phyloP scores from a whole-genome alignment of 2,888 invertebrate genomes.

The Pandemis cinnamomeana region DNA sequence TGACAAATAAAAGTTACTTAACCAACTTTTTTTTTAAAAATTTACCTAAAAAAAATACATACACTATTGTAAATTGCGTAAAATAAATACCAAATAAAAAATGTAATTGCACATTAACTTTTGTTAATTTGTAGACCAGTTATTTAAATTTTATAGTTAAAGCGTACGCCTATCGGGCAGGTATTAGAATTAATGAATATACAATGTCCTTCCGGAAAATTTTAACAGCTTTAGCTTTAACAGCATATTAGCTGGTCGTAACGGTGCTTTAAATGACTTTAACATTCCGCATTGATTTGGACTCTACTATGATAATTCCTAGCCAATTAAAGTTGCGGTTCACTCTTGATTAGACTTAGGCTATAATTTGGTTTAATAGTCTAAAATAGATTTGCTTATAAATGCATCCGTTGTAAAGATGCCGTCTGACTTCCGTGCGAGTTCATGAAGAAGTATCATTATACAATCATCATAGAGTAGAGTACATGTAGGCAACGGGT shows the following conservation, averaged over 20 bases:
- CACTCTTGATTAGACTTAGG: conserved; percentile 22
- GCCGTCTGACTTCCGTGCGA: not conserved
- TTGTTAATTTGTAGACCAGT: conserved; percentile 46
- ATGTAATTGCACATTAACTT: conserved; percentile 41
- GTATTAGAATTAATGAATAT: conserved; percentile 57
- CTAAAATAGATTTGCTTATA: conserved; percentile 15
- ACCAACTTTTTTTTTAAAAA: not conserved
- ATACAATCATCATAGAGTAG: not conserved
- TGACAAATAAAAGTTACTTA: not conserved
- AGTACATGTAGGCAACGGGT: not conserved
- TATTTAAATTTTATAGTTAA: conserved; percentile 55
- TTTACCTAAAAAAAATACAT: not conserved
- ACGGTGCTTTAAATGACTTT: conserved; percentile 30
- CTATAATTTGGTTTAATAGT: conserved; percentile 30
- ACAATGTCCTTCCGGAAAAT: conserved; percentile 61
- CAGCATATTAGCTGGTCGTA: conserved; percentile 12
- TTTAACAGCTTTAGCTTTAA: conserved; percentile 45
- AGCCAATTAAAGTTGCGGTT: conserved; percentile 31
- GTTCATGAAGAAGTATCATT: not conserved
- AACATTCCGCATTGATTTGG: conserved; percentile 24
- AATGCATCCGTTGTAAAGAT: conserved; percentile 7
- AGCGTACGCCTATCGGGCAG: conserved; percentile 49
- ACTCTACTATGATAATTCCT: conserved; percentile 25
- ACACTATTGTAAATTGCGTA: not conserved
- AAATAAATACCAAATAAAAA: not conserved